phyloP scores from a whole-genome alignment of 2,113 vertebrate species.

The Sorex araneus region DNA sequence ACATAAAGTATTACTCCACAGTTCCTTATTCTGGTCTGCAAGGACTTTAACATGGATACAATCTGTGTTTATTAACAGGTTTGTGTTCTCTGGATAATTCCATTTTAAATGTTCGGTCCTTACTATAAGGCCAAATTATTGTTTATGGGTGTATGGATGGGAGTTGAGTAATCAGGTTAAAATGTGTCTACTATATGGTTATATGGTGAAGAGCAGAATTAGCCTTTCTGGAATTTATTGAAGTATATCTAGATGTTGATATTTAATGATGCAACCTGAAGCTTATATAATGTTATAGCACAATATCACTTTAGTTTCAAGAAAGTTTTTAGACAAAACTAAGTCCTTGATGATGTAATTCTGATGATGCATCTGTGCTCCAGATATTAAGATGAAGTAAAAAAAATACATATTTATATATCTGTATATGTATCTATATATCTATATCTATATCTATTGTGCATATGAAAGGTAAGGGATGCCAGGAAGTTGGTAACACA shows the following conservation, averaged over 20 bases:
- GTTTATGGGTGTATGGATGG: not conserved
- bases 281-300: not conserved
- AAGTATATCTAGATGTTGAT: not conserved
- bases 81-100: slow-evolving; percentile 6
- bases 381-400: not conserved
- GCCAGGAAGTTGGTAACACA: not conserved
- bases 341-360: not conserved
- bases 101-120: slow-evolving; percentile 8
- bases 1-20: too few relatives aligned
- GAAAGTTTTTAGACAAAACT: not conserved
- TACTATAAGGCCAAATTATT: not conserved
- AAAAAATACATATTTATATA: not conserved
- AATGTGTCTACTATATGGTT: not conserved
- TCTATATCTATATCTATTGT: too few relatives aligned
- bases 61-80: not conserved
- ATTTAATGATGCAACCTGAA: not conserved
- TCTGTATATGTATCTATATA: too few relatives aligned
- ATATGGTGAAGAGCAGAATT: not conserved
- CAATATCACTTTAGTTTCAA: not conserved
- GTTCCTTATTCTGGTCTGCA: not conserved
- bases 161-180: not conserved
- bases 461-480: not conserved
- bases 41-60: not conserved
- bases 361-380: not conserved
- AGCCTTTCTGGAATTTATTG: not conserved